Base-by-base conservation (phyloP, 2,888 invertebrate genomes). In the Lepas anatifera region DNA sequence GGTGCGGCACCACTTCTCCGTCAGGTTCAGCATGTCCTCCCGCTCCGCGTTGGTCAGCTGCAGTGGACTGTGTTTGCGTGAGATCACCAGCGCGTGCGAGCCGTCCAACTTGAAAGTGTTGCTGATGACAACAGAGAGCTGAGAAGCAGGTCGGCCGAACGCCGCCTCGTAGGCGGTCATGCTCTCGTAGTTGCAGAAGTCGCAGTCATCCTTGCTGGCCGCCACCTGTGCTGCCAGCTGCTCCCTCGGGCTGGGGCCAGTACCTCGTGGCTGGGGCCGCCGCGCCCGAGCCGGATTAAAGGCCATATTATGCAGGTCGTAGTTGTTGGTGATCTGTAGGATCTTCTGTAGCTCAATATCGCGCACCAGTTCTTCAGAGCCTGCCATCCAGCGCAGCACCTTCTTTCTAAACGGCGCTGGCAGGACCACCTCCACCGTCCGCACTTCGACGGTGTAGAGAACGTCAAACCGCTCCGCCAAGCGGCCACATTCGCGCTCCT, bases 31-130 rank as follows among this genome's bases (percentile, higher is more conserved):
- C 43, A 67, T 35, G 32, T 41, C 46, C 22, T 11, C 18, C 22
- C 16, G 4, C 11, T 37, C 39, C 27, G 22, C 35, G 32, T 10
- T 39, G 7, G 18, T 58, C 58, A 58, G 58, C 58, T 18, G 4
- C 58, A 58, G 58, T 18, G 32, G 70, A 46, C 70, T 69, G 66
- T 46, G 68, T 39, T 68, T 25, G 35, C 63, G 43, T 3, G 72
- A 69, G 66, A 72, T 68, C 50, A 72, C 70, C 69, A 72, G 52
- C 64, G 68, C 52, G 58, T 72, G 71, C 64, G 67, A 64, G 11
- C 64, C 50, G 58, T 71, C 72, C 66, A 72, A 25, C 70, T 71
- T 70, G 67, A 72, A 71, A 16, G 70, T 71, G 70, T 72, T 72
- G 68, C 69, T 70, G 18, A 72, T 58, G 25, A 70, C 69, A 16